These are phyloP conservation scores for Cephus nigrinus DNA, from an alignment of 2,888 invertebrate genomes.

Conservation along the genomic window DNA sequence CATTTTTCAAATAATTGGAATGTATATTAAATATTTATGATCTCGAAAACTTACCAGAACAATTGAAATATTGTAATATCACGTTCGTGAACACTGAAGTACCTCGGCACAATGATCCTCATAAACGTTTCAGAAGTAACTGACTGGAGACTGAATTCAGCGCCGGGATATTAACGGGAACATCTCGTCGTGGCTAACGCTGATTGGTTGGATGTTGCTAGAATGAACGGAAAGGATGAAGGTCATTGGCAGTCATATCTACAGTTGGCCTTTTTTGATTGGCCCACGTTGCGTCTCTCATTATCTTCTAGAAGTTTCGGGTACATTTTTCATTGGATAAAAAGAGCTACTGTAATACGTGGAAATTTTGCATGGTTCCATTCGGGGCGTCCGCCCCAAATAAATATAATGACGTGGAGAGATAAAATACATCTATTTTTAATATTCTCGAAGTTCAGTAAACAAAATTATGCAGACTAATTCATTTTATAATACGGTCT, in stretches of 20 bases:
- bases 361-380: constrained; percentile 7
- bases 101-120: constrained; percentile 5
- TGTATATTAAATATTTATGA: background rate
- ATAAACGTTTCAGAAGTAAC: constrained; percentile 47
- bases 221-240: constrained; percentile 56
- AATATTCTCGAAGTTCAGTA: background rate
- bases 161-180: constrained; percentile 59
- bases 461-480: background rate
- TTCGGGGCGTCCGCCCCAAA: background rate
- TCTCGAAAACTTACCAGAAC: background rate
- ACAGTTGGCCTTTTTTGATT: constrained; percentile 73
- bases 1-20: background rate
- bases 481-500: background rate
- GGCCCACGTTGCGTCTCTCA: constrained; percentile 73
- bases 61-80: background rate
- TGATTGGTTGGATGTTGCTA: constrained; percentile 70
- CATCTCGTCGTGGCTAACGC: constrained; percentile 71
- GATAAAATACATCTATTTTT: background rate
- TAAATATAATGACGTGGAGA: background rate
- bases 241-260: constrained; percentile 68
- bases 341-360: constrained; percentile 6
- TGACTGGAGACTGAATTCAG: constrained; percentile 49
- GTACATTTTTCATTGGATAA: constrained; percentile 3
- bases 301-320: constrained; percentile 18
- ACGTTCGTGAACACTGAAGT: background rate